Conservation (phyloP, 2,797 vertebrate species). For the Peromyscus aztecus region DNA sequence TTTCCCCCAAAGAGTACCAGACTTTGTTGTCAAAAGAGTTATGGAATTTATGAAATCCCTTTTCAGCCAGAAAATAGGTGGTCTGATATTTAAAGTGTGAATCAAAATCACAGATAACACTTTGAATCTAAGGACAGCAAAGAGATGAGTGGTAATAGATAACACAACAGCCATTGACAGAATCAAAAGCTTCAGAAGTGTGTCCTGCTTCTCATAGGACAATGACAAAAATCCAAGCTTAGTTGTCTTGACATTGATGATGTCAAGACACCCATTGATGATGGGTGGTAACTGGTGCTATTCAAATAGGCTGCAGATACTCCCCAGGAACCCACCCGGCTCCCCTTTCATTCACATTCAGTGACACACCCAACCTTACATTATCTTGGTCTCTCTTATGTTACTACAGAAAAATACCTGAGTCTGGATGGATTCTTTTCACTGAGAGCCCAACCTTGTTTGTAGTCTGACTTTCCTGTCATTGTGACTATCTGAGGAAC, state of each 20-base stretch:
- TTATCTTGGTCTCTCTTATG: not conserved
- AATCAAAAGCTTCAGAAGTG: conserved; percentile 98
- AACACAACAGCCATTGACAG: conserved; percentile 98
- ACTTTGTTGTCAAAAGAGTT: conserved; percentile 99
- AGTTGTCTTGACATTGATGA: conserved; percentile 92
- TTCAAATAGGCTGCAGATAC: conserved; percentile 82
- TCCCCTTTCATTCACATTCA: not conserved
- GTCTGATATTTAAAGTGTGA: conserved; percentile 99
- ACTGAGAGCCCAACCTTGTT: not conserved
- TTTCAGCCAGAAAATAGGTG: conserved; percentile 96
- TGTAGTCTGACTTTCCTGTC: not conserved
- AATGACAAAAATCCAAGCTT: conserved; percentile 96
- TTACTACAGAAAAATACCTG: not conserved
- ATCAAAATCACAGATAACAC: conserved; percentile 98
- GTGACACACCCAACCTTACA: not conserved
- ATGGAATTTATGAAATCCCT: conserved; percentile 99
- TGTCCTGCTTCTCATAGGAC: conserved; percentile 99
- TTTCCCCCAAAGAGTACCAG: conserved; percentile 98
- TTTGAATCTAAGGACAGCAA: conserved; percentile 98
- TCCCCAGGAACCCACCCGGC: not conserved
- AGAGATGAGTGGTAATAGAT: conserved; percentile 98
- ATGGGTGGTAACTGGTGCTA: conserved; percentile 79
- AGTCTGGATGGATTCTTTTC: not conserved
- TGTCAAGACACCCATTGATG: too few relatives aligned
- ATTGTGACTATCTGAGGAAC: not conserved